phyloP scores from a whole-genome alignment of 2,797 vertebrate genomes.

The Sylvilagus floridanus region DNA sequence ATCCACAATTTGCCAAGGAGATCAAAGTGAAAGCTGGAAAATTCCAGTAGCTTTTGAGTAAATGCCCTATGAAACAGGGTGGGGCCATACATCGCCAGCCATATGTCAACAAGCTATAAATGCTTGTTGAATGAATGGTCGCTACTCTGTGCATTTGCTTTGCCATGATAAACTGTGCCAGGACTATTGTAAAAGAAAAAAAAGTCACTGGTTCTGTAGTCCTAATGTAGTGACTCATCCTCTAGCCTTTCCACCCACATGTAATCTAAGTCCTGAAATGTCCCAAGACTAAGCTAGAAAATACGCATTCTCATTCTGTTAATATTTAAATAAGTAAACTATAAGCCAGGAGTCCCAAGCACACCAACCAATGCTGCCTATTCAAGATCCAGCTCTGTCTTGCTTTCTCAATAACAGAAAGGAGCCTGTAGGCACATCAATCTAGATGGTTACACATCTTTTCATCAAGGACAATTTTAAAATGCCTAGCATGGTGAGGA shows the following conservation, averaged over 20 bases:
- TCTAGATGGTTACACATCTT: neutral
- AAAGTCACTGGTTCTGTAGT: slow-evolving; percentile 70
- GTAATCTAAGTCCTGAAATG: slow-evolving; percentile 62
- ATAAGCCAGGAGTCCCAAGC: neutral
- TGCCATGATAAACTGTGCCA: slow-evolving; percentile 53
- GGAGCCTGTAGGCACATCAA: neutral
- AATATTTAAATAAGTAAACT: slow-evolving; percentile 58
- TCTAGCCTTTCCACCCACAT: slow-evolving; percentile 62
- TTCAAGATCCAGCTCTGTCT: slow-evolving; percentile 1
- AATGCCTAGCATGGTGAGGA: slow-evolving; percentile 47
- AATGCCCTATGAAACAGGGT: slow-evolving; percentile 50
- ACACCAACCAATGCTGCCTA: neutral
- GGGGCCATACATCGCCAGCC: slow-evolving; percentile 10
- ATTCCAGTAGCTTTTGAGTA: slow-evolving; percentile 50
- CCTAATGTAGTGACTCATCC: slow-evolving; percentile 68
- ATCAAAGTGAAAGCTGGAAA: slow-evolving; percentile 32
- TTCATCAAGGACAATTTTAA: slow-evolving; percentile 55
- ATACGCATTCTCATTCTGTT: neutral
- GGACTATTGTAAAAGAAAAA: slow-evolving; percentile 44
- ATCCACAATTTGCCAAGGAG: slow-evolving; percentile 21
- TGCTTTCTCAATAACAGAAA: slow-evolving; percentile 33
- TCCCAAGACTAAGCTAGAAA: slow-evolving; percentile 56
- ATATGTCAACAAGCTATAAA: slow-evolving; percentile 47
- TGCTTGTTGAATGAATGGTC: slow-evolving; percentile 62
- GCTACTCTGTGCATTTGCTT: neutral